Evolutionary conservation across 2,888 invertebrate genomes (phyloP), one percentile per base, ranked within the genome.

Genomic region (Ethmia dodecea): DNA sequence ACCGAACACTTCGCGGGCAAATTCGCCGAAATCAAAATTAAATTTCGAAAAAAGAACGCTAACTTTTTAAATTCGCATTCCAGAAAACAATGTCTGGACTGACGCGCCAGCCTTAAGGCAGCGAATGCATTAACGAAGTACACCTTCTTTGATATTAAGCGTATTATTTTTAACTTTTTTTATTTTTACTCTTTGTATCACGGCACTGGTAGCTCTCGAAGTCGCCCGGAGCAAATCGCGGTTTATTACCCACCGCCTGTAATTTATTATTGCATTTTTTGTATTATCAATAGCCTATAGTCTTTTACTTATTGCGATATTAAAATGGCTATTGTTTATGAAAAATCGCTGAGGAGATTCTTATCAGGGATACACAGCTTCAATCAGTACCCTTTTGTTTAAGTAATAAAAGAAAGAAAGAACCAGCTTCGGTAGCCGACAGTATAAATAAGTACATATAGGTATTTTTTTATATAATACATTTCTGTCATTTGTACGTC

Each of bases 231-330:
- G 84, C 84, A 73, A 80, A 83, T 81, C 83, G 78, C 79, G 71
- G 71, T 83, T 80, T 84, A 84, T 81, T 77, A 76, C 83, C 72
- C 70, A 73, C 79, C 76, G 76, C 71, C 55, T 49, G 75, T 80
- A 81, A 84, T 86, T 84, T 86, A 84, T 84, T 83, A 78, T 84
- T 78, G 74, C 73, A 73, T 83, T 84, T 86, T 84, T 86, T 84
- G 77, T 74, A 84, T 84, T 86, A 86, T 86, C 84, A 86, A 86
- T 84, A 80, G 80, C 80, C 65, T 61, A 64, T 60, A 62, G 61
- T 75, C 70, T 76, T 77, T 52, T 66, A 70, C 70, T 70, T 74
- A 74, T 83, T 79, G 63, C 65, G 69, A 75, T 79, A 83, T 81
- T 80, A 84, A 81, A 86, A 81, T 68, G 72, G 76, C 78, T 77